Conservation (phyloP, 2,888 invertebrate species). For the Clostera curtula region DNA sequence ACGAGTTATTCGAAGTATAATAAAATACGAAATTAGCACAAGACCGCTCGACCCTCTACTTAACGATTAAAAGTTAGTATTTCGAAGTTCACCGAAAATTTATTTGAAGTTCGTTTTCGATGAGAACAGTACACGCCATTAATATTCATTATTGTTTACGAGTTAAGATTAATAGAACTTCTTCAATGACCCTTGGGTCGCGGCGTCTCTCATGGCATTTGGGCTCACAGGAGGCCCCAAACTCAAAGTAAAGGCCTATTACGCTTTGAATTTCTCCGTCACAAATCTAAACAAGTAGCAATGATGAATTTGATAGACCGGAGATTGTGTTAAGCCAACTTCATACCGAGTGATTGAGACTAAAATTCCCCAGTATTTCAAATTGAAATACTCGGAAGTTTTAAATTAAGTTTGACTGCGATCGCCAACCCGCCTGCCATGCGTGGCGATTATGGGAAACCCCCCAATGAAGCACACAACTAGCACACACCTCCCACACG, state of each 20-base stretch:
- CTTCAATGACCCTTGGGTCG: constrained; percentile 27
- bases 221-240: constrained; percentile 17
- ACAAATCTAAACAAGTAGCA: too few species aligned
- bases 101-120: constrained; percentile 23
- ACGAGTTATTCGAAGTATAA: neutral
- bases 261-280: constrained; percentile 19
- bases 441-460: too few species aligned
- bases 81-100: constrained; percentile 12
- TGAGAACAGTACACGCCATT: constrained; percentile 28
- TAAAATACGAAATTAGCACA: constrained; percentile 4
- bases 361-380: too few species aligned
- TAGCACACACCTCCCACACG: too few species aligned
- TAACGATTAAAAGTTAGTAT: constrained; percentile 12
- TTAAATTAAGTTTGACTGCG: too few species aligned
- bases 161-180: constrained; percentile 43
- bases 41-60: constrained; percentile 2
- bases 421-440: too few species aligned
- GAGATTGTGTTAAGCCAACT: too few species aligned
- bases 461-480: too few species aligned
- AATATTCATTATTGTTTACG: constrained; percentile 47
- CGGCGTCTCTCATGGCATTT: constrained; percentile 12
- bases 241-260: constrained; percentile 28
- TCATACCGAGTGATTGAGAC: too few species aligned
- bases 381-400: too few species aligned
- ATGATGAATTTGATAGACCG: too few species aligned